Percentiles rank a stretch among this genome's conserved stretches.
Evolutionary conservation across 2,113 vertebrate species (phyloP).

Genomic region (Tragelaphus scriptus): DNA sequence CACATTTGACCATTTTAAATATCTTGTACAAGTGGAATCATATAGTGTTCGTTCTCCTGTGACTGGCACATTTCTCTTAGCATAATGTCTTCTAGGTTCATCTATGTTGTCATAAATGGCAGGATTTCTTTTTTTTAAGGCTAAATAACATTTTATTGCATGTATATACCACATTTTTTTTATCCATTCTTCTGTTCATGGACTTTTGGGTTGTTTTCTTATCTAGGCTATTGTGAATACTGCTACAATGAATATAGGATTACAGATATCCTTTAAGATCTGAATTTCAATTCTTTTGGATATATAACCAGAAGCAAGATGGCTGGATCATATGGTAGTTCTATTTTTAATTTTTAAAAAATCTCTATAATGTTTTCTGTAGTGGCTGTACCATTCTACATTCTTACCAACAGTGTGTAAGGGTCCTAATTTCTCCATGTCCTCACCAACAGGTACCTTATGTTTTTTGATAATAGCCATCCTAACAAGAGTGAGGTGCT

Average conservation of each 20-base stretch:
- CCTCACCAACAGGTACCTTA: background rate
- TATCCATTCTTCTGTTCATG: background rate
- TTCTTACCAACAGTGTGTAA: background rate
- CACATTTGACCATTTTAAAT: background rate
- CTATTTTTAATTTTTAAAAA: background rate
- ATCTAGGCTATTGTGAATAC: background rate
- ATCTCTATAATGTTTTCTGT: background rate
- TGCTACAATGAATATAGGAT: background rate
- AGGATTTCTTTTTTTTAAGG: background rate
- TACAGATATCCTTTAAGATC: background rate
- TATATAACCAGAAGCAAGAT: background rate
- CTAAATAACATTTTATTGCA: background rate
- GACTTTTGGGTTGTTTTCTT: background rate
- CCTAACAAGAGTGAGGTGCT: background rate
- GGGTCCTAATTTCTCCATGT: background rate
- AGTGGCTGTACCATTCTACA: background rate
- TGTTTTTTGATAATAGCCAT: background rate
- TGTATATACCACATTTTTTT: background rate
- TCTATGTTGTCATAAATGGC: background rate
- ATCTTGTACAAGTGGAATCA: background rate
- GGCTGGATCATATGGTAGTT: background rate
- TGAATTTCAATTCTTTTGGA: background rate
- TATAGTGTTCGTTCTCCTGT: background rate
- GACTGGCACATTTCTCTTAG: background rate
- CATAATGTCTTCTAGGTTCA: background rate